These are phyloP conservation scores for Drosophila mayri DNA, from an alignment of 1,140 invertebrate genomes.

Conservation along the genomic window DNA sequence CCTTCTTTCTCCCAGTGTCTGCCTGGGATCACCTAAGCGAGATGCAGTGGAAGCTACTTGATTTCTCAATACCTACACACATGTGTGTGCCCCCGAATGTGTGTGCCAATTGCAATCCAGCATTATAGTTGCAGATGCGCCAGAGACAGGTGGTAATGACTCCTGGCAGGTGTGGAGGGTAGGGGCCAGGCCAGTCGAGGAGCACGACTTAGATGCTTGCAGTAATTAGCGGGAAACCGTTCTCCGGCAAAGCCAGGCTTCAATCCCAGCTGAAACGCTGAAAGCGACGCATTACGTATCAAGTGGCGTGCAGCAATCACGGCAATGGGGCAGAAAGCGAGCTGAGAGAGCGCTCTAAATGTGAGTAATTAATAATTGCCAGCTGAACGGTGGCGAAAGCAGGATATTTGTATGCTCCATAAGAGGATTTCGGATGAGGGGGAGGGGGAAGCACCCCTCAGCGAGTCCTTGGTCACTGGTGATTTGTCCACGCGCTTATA, in stretches of 20 bases:
- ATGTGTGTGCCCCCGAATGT: constrained; percentile 2
- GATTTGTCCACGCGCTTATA: constrained; percentile 69
- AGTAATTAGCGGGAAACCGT: constrained; percentile 65
- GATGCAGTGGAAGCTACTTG: constrained; percentile 35
- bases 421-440: constrained; percentile 17
- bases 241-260: constrained; percentile 48
- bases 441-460: neutral
- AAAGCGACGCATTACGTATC: constrained; percentile 41
- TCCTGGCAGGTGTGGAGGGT: neutral
- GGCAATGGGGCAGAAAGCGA: constrained; percentile 44
- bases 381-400: constrained; percentile 22
- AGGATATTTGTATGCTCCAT: constrained; percentile 13
- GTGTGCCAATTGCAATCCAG: constrained; percentile 48
- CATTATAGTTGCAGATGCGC: constrained; percentile 42
- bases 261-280: constrained; percentile 23
- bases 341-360: constrained; percentile 22
- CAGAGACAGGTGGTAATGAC: constrained; percentile 41
- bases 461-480: constrained; percentile 16
- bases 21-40: constrained; percentile 6
- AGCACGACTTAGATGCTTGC: constrained; percentile 43
- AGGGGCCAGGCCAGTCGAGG: neutral
- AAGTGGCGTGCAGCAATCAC: constrained; percentile 41
- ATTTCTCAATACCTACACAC: constrained; percentile 32
- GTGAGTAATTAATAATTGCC: constrained; percentile 54
- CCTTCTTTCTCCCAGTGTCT: constrained; percentile 1